Evolutionary conservation across 2,797 vertebrate genomes (phyloP).

Genomic region (Cynopterus sphinx): DNA sequence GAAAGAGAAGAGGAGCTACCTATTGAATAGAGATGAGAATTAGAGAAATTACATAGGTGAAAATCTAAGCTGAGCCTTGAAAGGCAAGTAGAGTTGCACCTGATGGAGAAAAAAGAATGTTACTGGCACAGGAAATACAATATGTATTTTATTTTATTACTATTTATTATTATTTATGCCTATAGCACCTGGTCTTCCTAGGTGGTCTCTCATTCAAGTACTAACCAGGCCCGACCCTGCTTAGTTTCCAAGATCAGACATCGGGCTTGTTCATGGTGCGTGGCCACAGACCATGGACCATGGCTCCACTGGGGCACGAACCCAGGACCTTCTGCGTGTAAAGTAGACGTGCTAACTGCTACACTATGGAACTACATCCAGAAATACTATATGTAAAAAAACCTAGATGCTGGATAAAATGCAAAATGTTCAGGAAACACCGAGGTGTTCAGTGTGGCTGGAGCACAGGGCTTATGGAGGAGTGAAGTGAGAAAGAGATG

Average conservation of each 20-base stretch:
- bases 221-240: no score
- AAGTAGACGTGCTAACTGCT: no score
- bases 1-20: not conserved
- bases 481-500: rapidly evolving
- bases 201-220: no score
- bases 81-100: not conserved
- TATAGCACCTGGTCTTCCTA: no score
- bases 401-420: not conserved
- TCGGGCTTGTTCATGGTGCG: no score
- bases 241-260: no score
- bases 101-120: not conserved
- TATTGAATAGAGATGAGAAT: not conserved
- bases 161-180: no score
- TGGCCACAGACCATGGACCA: no score
- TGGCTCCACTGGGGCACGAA: no score
- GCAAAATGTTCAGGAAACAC: not conserved
- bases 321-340: no score
- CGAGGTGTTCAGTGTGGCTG: not conserved
- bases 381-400: not conserved
- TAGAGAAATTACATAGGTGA: not conserved
- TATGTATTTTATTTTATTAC: no score
- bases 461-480: not conserved
- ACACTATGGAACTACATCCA: no score
- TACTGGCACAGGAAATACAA: not conserved
- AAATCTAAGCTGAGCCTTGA: not conserved